These are phyloP conservation scores for Panonychus citri DNA, from an alignment of 1,140 invertebrate genomes.

Conservation along the genomic window DNA sequence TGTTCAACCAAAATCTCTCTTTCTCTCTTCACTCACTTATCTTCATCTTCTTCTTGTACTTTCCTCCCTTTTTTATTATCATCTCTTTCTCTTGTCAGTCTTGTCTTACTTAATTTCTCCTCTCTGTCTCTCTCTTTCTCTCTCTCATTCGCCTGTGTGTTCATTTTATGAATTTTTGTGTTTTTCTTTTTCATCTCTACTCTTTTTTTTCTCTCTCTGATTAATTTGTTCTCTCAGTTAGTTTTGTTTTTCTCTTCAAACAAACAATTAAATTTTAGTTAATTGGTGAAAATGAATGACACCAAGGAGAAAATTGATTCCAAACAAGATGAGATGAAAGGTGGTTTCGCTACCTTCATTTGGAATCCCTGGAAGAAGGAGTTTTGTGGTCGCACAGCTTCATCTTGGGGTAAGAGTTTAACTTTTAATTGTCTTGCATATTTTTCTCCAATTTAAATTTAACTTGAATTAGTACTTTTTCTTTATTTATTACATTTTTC, in stretches of 20 bases:
- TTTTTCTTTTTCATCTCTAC: background rate
- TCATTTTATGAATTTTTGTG: background rate
- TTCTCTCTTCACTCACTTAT: too few relatives aligned
- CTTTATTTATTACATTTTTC: background rate
- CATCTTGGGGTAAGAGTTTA: constrained; percentile 48
- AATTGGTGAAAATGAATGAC: background rate
- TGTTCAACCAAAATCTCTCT: too few relatives aligned
- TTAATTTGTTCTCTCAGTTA: too few relatives aligned
- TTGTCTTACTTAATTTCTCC: too few relatives aligned
- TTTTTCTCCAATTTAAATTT: too few relatives aligned
- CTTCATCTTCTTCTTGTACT: too few relatives aligned
- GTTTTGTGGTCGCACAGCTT: constrained; percentile 58
- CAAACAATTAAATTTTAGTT: background rate
- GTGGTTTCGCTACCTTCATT: constrained; percentile 27
- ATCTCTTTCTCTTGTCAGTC: too few relatives aligned
- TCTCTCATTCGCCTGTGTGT: background rate
- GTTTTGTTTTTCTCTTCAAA: background rate
- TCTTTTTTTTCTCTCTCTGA: too few relatives aligned
- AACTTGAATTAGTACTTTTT: constrained; percentile 20
- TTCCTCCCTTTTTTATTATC: too few relatives aligned
- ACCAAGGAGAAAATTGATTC: background rate
- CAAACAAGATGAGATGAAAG: constrained; percentile 24
- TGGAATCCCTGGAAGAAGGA: constrained; percentile 69
- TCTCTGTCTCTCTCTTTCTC: background rate
- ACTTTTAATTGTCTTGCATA: too few relatives aligned